Evolutionary conservation across 2,113 vertebrate species (phyloP), one percentile per base, ranked within the genome.

Genomic region (Pseudopipra pipra): DNA sequence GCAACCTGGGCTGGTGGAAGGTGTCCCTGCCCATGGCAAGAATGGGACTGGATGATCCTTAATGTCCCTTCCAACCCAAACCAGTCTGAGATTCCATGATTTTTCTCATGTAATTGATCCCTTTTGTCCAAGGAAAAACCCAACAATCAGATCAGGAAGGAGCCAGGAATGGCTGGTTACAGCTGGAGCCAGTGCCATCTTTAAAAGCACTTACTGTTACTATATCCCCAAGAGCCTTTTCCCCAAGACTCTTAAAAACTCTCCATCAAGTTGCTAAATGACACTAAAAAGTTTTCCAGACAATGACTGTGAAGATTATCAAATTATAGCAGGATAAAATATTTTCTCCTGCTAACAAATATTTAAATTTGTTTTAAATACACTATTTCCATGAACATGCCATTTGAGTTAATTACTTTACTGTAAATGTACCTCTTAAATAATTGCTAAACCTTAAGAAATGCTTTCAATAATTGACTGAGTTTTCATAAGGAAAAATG

Each of bases 381-480:
- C 92, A 91, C 94, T 82, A 59, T 96, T 97, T 97, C 95, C 95
- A 96, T 75, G 78, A 97, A 87, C 85, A 55, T 63, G 91, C 94
- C 90, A 97, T 97, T 97, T 97, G 94, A 96, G 91, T 66, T 98
- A 98, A 98, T 98, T 97, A 85, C 97, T 97, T 97, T 92, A 95
- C 96, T 95, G 96, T 96, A 98, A 98, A 98, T 97, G 93, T 55
- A 97, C 94, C 95, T 98, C 96, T 98, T 98, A 97, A 98, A 98
- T 98, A 97, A 98, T 98, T 98, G 98, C 97, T 97, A 97, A 97
- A 98, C 96, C 96, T 98, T 97, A 94, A 96, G 96, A 98, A 98
- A 97, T 89, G 96, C 93, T 97, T 97, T 98, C 96, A 97, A 98
- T 98, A 97, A 98, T 98, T 98, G 97, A 97, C 95, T 95, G 96